phyloP scores from a whole-genome alignment of 2,888 invertebrate species.

The Deroplatys truncata region DNA sequence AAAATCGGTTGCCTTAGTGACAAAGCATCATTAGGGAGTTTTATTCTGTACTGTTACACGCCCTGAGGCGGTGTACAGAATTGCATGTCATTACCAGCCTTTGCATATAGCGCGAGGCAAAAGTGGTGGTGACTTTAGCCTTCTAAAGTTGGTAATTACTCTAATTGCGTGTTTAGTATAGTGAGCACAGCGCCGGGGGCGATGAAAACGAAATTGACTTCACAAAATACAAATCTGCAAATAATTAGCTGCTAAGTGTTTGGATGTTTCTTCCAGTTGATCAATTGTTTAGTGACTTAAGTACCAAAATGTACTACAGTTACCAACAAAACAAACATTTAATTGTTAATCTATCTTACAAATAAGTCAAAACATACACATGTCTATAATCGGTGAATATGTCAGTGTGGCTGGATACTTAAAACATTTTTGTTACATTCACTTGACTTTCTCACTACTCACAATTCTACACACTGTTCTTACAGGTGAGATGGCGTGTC shows the following conservation, averaged over 20 bases:
- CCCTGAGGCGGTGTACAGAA: background rate
- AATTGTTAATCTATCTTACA: too few relatives aligned
- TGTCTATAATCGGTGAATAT: too few relatives aligned
- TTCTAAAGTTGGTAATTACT: background rate
- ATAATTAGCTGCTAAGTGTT: background rate
- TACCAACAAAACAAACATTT: too few relatives aligned
- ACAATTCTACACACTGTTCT: too few relatives aligned
- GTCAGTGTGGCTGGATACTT: too few relatives aligned
- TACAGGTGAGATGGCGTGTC: too few relatives aligned
- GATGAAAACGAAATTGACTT: background rate
- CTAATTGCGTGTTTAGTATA: background rate
- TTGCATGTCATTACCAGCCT: background rate
- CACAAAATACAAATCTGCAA: background rate
- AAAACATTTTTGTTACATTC: too few relatives aligned
- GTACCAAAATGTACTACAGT: too few relatives aligned
- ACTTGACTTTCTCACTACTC: too few relatives aligned
- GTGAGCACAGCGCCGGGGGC: too few relatives aligned
- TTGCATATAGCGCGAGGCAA: background rate
- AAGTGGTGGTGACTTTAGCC: background rate
- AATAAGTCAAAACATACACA: too few relatives aligned
- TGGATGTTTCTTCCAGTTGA: background rate
- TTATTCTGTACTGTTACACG: background rate
- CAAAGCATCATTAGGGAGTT: background rate
- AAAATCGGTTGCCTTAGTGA: background rate
- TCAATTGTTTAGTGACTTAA: background rate